Base-by-base conservation (phyloP, 2,797 vertebrate genomes). In the Spinus pinus region DNA sequence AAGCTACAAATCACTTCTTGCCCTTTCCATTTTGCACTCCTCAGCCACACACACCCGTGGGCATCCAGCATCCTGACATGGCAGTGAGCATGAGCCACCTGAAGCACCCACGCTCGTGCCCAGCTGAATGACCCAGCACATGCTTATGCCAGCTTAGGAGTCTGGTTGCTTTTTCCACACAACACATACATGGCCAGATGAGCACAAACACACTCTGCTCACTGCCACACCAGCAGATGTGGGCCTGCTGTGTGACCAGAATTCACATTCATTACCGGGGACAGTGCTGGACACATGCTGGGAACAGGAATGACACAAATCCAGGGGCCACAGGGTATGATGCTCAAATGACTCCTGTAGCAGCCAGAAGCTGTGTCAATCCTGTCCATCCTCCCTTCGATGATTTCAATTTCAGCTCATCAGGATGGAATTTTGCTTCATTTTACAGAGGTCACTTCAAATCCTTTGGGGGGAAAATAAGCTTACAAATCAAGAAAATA, bases 361-460 rank as follows among this genome's bases (percentile, higher is more conserved):
- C 28, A 64, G 25, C 8, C 57, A 80, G 53, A 88, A 88, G n/a
- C 7, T 65, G 21, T 16, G 12, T 28, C 73, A 50, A 1, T 69
- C 33, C 23, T 74, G 37, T 15, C 53, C 18, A 53, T 60, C 12
- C 33, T 73, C 77, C 49, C 46, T 71, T 42, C 73, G 84, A 51
- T 42, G 0, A 49, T 25, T 64, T 81, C 44, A 50, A 24, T 73
- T 73, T 73, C 37, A 80, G 30, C 67, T 84, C 42, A 35, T 57
- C 25, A 19, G 41, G 41, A 50, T 74, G 50, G 30, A 92, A 85
- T 50, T 70, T 67, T 56, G 14, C 9, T 71, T 64, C 69, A 57
- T 87, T 94, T 89, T 71, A 64, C 37, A 80, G 62, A 85, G 66
- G 27, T 73, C 78, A 79, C 21, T 89, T 54, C 15, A 87, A 78